phyloP scores from a whole-genome alignment of 1,140 invertebrate genomes.

The Scylla paramamosain region DNA sequence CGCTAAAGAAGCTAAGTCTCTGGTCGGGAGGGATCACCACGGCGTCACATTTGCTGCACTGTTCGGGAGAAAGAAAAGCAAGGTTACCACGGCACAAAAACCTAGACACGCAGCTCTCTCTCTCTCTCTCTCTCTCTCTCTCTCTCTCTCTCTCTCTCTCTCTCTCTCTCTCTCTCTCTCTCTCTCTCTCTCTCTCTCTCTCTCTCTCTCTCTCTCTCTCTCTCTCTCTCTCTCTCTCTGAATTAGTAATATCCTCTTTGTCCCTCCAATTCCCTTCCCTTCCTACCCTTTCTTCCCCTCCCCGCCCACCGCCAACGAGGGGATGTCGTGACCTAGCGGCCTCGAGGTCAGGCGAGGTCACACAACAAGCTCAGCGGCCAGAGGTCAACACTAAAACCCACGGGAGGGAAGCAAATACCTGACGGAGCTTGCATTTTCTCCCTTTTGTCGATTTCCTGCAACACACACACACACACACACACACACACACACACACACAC shows the following conservation, averaged over 20 bases:
- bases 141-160: constrained; percentile 24
- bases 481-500: constrained; percentile 28
- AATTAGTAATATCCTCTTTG: too few species aligned
- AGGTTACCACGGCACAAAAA: not conserved
- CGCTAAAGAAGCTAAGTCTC: constrained; percentile 94
- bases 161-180: constrained; percentile 30
- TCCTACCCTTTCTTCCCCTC: not conserved
- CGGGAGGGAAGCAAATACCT: too few species aligned
- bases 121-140: not conserved
- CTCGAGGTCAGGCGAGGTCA: not conserved
- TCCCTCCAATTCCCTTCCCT: too few species aligned
- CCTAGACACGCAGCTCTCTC: not conserved
- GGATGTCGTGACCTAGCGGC: not conserved
- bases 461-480: not conserved
- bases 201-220: too few species aligned
- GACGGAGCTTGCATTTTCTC: too few species aligned
- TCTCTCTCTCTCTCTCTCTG: too few species aligned
- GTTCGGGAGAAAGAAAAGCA: constrained; percentile 72
- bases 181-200: not conserved
- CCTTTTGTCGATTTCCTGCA: too few species aligned
- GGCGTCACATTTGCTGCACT: constrained; percentile 95
- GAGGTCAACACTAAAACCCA: not conserved
- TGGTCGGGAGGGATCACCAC: constrained; percentile 92
- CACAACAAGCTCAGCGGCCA: not conserved
- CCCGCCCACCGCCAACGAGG: not conserved